Base-by-base conservation (phyloP, 2,888 invertebrate genomes). In the Alloplasta piceator region DNA sequence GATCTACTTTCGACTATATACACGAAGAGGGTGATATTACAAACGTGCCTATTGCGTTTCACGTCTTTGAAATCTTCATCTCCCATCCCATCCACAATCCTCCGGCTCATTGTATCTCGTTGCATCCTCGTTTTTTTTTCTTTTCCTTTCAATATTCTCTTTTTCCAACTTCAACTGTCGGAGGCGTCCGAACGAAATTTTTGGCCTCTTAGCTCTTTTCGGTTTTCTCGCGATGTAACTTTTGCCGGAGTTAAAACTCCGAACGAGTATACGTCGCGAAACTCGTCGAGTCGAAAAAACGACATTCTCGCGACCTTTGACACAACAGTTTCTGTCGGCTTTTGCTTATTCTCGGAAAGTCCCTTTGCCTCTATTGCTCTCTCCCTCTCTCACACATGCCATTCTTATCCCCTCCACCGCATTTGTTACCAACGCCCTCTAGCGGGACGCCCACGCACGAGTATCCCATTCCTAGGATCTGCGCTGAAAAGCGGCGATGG, bases 1-100 rank as follows among this genome's bases (percentile, higher is more conserved):
- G 75, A 71, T 78, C 78, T 75, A 78, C 82, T 78, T 75, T 82
- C 71, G 70, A 43, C 73, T 26, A 43, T 16, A 52, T 36, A 36
- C 50, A 43, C 61, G 72, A 76, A 26, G 26, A 26, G 63, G 12
- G 46, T 64, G 50, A 56, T 66, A 71, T 64, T 50, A 50, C 41
- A 67, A 56, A 38, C 70, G 66, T 60, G 50, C 43, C 78, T 78
- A 10, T 55, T 68, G 12, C 10, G 41, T 70, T 55, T 36, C 56
- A 7, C 38, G 52, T 61, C 67, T 50, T 50, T 56, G 38, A 41
- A 52, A 71, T 58, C 50, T 10, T 73, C 68, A 36, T 14, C 38
- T 16, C 50, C 7, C 12, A 46, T 4, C 38, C 60, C 12, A 14
- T 5, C 36, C 5, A 36, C 9, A n/a, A 16, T 38, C 52, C 16